Evolutionary conservation across 2,113 vertebrate genomes (phyloP).

Genomic region (Todiramphus saurophagus): DNA sequence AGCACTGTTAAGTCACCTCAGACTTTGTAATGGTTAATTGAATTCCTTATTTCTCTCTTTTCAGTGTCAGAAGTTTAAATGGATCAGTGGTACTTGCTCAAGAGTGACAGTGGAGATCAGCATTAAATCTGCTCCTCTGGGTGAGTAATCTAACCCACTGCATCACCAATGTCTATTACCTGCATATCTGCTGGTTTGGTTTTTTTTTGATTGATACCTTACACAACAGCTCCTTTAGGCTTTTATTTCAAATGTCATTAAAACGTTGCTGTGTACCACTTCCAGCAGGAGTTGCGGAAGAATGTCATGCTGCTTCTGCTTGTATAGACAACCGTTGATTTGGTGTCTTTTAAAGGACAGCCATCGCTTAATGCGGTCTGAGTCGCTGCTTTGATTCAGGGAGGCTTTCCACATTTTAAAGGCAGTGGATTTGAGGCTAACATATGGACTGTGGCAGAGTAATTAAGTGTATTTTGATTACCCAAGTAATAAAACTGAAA

Average conservation of each 20-base stretch:
- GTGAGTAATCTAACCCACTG: conserved; percentile 32
- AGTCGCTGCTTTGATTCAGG: background rate
- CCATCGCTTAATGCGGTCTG: background rate
- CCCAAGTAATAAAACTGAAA: background rate
- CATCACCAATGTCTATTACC: background rate
- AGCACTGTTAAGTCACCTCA: background rate
- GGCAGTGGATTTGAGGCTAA: background rate
- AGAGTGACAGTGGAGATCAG: background rate
- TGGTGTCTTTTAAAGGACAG: background rate
- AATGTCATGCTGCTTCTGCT: background rate
- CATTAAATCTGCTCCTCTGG: background rate
- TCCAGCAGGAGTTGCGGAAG: background rate
- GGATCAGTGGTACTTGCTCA: conserved; percentile 14
- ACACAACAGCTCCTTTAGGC: background rate
- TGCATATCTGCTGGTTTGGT: background rate
- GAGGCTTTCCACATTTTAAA: background rate
- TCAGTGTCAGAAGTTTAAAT: conserved; percentile 31
- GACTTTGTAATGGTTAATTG: background rate
- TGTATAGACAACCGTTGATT: background rate
- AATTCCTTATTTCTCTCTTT: background rate
- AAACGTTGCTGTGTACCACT: background rate
- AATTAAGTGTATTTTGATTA: background rate
- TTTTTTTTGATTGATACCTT: background rate
- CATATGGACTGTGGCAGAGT: background rate
- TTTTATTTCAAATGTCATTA: background rate